Percentiles rank a stretch among this genome's conserved stretches.
These are phyloP conservation scores for Bradypus variegatus DNA, from an alignment of 2,797 vertebrate species.

Conservation along the genomic window DNA sequence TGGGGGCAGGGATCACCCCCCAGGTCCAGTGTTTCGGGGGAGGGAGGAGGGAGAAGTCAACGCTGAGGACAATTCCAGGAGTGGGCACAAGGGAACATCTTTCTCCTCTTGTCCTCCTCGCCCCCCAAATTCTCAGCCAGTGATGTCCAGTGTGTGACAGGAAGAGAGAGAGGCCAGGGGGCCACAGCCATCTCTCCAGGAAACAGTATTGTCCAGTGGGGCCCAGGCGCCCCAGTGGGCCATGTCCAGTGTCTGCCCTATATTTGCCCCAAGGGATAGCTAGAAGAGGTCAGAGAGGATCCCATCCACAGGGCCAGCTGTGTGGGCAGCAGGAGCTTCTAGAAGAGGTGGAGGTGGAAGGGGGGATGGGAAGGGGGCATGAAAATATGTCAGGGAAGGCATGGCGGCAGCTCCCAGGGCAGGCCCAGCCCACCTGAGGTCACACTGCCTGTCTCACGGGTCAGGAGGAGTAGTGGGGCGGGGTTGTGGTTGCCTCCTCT, in stretches of 20 bases:
- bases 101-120: not conserved
- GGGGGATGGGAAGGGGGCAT: not conserved
- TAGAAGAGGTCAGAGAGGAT: not conserved
- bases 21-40: conserved; percentile 65
- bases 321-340: not conserved
- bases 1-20: conserved; percentile 22
- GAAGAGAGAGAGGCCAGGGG: conserved; percentile 41
- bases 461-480: not conserved
- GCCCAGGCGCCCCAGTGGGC: conserved; percentile 25
- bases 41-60: conserved; percentile 4
- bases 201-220: conserved; percentile 65
- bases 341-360: not conserved
- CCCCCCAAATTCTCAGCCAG: conserved; percentile 33
- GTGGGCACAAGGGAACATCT: not conserved
- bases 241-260: conserved; percentile 64
- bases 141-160: conserved; percentile 65
- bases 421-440: conserved; percentile 39
- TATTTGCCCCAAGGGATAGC: not conserved
- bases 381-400: not conserved
- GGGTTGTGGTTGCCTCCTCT: not conserved
- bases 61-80: conserved; percentile 13
- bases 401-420: not conserved
- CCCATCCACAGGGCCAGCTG: conserved; percentile 53
- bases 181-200: conserved; percentile 39
- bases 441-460: conserved; percentile 21